Evolutionary conservation across 1,140 invertebrate genomes (phyloP).

Genomic region (Venturia canescens): DNA sequence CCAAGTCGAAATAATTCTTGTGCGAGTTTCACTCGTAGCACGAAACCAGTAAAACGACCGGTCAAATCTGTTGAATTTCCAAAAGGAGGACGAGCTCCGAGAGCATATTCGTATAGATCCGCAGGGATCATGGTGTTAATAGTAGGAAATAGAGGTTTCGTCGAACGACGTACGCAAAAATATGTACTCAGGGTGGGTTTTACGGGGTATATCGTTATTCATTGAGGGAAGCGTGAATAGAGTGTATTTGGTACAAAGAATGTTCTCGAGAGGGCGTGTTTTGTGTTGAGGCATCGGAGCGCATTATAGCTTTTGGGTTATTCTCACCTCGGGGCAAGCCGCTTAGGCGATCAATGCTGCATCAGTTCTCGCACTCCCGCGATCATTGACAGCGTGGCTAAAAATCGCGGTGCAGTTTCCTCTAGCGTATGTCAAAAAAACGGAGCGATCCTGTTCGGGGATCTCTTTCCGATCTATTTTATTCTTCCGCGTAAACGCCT

Average conservation of each 20-base stretch:
- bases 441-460: background rate
- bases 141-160: background rate
- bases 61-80: constrained; percentile 3
- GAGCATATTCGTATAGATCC: background rate
- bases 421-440: background rate
- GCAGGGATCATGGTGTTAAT: background rate
- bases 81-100: background rate
- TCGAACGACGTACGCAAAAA: background rate
- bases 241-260: constrained; percentile 25
- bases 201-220: background rate
- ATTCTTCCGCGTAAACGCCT: background rate
- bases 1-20: background rate
- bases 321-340: constrained; percentile 62
- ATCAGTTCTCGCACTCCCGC: constrained; percentile 63
- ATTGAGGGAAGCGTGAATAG: background rate
- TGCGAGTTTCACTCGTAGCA: constrained; percentile 1
- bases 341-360: constrained; percentile 73
- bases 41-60: background rate
- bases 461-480: background rate
- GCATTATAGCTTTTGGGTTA: constrained; percentile 40
- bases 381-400: background rate
- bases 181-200: background rate
- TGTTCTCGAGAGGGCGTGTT: constrained; percentile 37
- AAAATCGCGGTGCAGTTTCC: background rate
- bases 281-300: constrained; percentile 36